phyloP scores from a whole-genome alignment of 2,113 vertebrate genomes.

The Aythya baeri region DNA sequence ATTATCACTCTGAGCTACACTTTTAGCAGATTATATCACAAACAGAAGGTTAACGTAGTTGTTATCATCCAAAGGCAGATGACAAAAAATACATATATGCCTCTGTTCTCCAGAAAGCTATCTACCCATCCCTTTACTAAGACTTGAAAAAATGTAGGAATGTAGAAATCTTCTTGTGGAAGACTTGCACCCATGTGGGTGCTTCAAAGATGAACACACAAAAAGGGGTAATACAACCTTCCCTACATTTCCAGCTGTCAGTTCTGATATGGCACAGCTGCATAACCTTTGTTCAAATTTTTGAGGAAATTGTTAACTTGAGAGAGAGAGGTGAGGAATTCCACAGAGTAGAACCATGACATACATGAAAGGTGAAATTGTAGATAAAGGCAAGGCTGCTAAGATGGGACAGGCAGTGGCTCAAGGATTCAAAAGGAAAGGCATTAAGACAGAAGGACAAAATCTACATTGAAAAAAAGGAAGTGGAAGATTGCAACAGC shows the following conservation, averaged over 20 bases:
- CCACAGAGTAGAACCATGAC: background rate
- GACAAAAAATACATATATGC: background rate
- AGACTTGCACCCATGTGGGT: background rate
- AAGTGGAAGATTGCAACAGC: background rate
- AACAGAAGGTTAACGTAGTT: background rate
- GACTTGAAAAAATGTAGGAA: background rate
- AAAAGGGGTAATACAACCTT: background rate
- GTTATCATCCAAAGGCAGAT: background rate
- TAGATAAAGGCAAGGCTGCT: background rate
- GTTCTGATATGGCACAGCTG: background rate
- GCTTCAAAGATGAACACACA: background rate
- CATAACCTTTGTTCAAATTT: background rate
- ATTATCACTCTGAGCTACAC: background rate
- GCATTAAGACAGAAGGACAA: background rate
- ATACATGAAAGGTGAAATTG: background rate
- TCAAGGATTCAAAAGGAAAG: background rate
- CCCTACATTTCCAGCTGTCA: background rate
- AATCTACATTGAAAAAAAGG: background rate
- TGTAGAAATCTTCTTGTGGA: background rate
- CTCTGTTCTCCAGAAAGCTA: background rate
- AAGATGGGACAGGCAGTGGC: background rate
- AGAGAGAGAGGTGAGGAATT: background rate
- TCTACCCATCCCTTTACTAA: background rate
- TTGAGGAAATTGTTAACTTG: fast-evolving
- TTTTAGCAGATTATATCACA: background rate